Conservation (phyloP, 2,797 vertebrate species). For the Diglossa cyanea region DNA sequence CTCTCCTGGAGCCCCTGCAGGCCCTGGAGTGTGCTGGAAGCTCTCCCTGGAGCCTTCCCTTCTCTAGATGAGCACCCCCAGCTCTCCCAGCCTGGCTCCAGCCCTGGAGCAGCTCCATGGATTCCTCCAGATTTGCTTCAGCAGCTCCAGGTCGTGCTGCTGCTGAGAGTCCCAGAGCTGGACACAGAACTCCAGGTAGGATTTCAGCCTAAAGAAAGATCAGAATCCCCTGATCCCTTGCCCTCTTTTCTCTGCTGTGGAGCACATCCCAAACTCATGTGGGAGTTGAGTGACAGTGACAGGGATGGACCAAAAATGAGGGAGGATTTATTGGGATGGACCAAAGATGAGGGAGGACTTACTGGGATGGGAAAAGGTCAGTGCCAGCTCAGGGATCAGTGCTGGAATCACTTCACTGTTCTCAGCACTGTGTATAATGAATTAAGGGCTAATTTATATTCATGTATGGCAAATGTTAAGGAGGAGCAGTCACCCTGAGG, state of each 20-base stretch:
- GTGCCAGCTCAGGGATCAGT: neutral
- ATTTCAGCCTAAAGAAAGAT: neutral
- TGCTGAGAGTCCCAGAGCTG: neutral
- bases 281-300: neutral
- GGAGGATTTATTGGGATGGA: neutral
- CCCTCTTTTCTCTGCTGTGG: rapidly evolving
- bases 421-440: neutral
- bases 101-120: neutral
- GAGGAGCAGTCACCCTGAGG: neutral
- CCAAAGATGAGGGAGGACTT: neutral
- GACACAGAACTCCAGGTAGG: neutral
- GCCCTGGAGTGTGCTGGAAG: rapidly evolving
- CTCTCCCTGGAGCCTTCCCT: rapidly evolving
- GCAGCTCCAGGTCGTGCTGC: rapidly evolving
- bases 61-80: rapidly evolving
- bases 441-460: neutral
- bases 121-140: rapidly evolving
- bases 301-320: neutral
- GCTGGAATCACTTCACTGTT: neutral
- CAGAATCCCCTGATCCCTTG: neutral
- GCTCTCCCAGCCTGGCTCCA: neutral
- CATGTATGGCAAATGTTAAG: neutral
- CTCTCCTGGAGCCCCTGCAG: neutral
- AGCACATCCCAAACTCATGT: rapidly evolving
- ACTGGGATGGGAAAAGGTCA: neutral